Base-by-base conservation (phyloP, 2,113 vertebrate genomes). In the Pygoscelis adeliae region DNA sequence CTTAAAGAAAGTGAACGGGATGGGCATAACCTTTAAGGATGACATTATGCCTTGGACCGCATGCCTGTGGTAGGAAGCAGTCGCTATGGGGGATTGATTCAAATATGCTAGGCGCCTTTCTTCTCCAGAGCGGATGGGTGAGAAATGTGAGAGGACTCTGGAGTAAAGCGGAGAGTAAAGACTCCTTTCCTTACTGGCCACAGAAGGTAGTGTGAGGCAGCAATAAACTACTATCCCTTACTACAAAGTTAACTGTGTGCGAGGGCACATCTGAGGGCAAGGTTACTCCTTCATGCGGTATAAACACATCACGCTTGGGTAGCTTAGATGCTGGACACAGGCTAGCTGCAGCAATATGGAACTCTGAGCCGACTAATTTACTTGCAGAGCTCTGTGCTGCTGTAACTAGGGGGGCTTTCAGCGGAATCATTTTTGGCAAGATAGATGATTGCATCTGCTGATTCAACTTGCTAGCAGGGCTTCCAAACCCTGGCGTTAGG, bases 11-110 rank as follows among this genome's bases (percentile, higher is more conserved):
- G 87, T 63, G 93, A 92, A 49, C 2, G 0, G 83, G 63, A 87
- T 84, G 83, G 92, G 26, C 40, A 59, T 84, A 93, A 92, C 87
- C 83, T 95, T 92, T 86, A 71, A 90, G 50, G 82, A 58, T 66
- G 82, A 53, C 58, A 65, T 55, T 53, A 22, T 72, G 52, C n/a
- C 56, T 83, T 65, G 46, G 71, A 92, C 32, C 23, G 47, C 58
- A 83, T 72, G 40, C n/a, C 27, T 55, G 76, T 0, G 2, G 55
- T 12, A 78, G 76, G 79, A 92, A 86, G 83, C 67, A 59, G 38
- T 59, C 8, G 4, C 77, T 56, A 14, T 36, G 36, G 65, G 87
- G 58, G 23, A 76, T 61, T 34, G 53, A 91, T 87, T 93, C 65
- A 84, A 44, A 76, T 27, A 34, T 0, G 9, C 30, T 42, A 61